phyloP scores from a whole-genome alignment of 2,113 vertebrate genomes.

The Delphinus delphis region DNA sequence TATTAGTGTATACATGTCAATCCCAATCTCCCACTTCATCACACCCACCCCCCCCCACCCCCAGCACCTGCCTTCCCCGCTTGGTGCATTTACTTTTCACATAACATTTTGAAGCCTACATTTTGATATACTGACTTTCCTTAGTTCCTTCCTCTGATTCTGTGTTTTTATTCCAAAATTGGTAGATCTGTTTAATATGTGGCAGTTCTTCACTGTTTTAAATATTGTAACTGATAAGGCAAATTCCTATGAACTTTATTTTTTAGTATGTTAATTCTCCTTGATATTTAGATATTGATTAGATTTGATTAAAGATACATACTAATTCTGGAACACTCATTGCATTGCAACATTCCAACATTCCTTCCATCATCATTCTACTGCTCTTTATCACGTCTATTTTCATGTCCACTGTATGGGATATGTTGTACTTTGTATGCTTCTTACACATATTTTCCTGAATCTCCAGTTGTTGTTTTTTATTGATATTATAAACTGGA shows the following conservation, averaged over 20 bases:
- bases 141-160: background rate
- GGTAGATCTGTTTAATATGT: background rate
- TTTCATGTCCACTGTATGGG: background rate
- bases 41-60: no score
- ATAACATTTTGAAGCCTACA: background rate
- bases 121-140: background rate
- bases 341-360: background rate
- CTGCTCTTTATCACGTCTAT: background rate
- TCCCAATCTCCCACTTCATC: no score
- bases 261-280: background rate
- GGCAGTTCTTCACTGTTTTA: background rate
- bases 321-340: background rate
- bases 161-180: background rate
- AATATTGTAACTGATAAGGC: background rate
- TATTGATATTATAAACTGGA: background rate
- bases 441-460: background rate
- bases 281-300: background rate
- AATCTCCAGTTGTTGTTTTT: background rate
- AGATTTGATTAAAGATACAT: background rate
- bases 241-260: background rate
- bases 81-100: background rate
- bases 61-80: no score
- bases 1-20: no score
- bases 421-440: background rate
- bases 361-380: background rate